A percentile compares a stretch with the other conserved stretches of the same genome.
Evolutionary conservation across 1,140 invertebrate genomes (phyloP).

Genomic region (Chrysoperla carnea): DNA sequence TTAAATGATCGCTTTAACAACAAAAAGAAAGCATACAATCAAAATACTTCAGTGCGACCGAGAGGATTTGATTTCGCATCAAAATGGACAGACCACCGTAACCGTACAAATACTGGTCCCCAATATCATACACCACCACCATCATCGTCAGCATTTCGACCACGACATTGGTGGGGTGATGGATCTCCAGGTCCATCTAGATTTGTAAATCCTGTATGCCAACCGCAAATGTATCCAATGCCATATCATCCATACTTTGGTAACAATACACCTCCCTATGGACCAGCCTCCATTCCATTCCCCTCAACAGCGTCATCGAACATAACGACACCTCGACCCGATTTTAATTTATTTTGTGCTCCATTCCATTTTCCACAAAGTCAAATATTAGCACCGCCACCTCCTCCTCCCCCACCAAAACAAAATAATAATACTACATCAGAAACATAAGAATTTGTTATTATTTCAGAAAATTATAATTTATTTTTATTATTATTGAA

Average conservation of each 20-base stretch:
- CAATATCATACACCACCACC: neutral
- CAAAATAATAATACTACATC: too few species aligned
- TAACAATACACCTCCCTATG: neutral
- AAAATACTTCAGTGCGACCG: neutral
- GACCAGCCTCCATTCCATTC: neutral
- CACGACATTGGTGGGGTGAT: neutral
- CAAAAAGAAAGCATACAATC: neutral
- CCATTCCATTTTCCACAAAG: neutral
- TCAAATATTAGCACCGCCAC: neutral
- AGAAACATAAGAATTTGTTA: too few species aligned
- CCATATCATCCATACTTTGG: too few species aligned
- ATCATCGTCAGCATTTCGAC: neutral
- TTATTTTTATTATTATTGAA: too few species aligned
- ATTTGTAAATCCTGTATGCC: neutral
- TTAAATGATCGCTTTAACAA: neutral
- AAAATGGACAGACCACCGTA: neutral
- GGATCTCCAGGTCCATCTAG: too few species aligned
- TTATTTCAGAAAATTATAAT: too few species aligned
- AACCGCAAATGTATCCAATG: neutral
- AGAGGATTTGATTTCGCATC: too few species aligned
- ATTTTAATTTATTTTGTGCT: neutral
- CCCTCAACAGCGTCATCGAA: neutral
- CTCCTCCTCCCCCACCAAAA: neutral
- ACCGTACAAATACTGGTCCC: neutral
- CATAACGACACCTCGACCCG: neutral